These are phyloP conservation scores for Coregonus clupeaformis DNA, from an alignment of 2,113 vertebrate genomes.

Conservation along the genomic window DNA sequence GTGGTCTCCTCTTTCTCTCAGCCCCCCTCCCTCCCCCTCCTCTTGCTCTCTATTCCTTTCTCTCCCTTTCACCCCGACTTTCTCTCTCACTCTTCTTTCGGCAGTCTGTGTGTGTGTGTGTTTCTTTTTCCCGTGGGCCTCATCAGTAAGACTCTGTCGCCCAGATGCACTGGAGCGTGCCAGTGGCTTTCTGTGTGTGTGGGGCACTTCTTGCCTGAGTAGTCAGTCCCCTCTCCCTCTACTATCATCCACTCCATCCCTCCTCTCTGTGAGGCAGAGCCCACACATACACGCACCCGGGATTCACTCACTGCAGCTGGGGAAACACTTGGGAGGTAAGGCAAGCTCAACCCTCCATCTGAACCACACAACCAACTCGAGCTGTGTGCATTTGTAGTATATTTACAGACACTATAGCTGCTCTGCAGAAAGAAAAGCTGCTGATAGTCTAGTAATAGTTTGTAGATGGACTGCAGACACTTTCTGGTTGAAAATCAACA, in stretches of 20 bases:
- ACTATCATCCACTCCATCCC: not conserved
- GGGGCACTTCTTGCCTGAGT: not conserved
- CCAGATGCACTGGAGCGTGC: not conserved
- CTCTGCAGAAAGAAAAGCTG: too few species aligned
- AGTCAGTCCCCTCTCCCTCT: not conserved
- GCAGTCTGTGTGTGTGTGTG: not conserved
- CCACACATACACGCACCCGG: not conserved
- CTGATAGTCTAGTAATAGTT: too few species aligned
- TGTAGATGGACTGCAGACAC: too few species aligned
- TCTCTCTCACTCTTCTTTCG: not conserved
- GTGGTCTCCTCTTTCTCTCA: not conserved
- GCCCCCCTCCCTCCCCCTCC: too few species aligned
- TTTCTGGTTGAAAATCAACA: too few species aligned
- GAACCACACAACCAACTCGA: too few species aligned
- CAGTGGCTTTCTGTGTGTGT: slow-evolving; percentile 34
- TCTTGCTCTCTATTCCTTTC: too few species aligned
- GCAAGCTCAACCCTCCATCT: not conserved
- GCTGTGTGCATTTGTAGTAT: too few species aligned
- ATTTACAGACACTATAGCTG: too few species aligned
- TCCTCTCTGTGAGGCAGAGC: not conserved
- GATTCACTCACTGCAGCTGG: slow-evolving; percentile 1
- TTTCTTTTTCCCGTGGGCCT: not conserved
- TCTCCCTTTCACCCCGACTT: too few species aligned
- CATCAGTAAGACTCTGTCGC: not conserved
- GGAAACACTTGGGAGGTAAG: not conserved